Evolutionary conservation across 2,797 vertebrate genomes (phyloP).

Genomic region (Choloepus didactylus): DNA sequence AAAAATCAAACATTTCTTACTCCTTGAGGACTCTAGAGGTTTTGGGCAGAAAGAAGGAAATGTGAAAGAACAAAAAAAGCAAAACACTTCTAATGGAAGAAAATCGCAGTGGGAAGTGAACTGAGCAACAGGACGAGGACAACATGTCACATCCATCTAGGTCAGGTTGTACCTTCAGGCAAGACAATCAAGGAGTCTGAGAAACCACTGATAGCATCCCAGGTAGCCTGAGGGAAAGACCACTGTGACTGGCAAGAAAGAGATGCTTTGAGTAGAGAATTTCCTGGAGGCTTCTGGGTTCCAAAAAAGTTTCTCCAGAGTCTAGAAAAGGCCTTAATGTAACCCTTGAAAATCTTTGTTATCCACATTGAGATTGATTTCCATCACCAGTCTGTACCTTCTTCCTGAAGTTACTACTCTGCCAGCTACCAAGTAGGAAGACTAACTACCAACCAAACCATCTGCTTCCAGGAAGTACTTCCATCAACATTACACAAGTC

Average conservation of each 20-base stretch:
- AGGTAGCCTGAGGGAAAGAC: background rate
- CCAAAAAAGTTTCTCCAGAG: background rate
- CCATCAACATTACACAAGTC: background rate
- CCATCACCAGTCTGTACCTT: background rate
- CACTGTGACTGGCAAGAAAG: background rate
- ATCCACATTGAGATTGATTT: background rate
- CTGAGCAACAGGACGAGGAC: constrained; percentile 29
- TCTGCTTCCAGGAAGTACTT: background rate
- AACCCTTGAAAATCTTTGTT: background rate
- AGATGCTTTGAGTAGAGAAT: constrained; percentile 30
- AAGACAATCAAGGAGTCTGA: constrained; percentile 29
- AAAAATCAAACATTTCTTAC: constrained; percentile 35
- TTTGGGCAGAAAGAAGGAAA: constrained; percentile 49
- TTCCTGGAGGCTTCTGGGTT: background rate
- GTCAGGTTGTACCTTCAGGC: background rate
- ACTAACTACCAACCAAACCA: background rate
- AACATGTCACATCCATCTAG: background rate
- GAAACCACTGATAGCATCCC: background rate
- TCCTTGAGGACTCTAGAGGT: background rate
- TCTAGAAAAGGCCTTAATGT: background rate
- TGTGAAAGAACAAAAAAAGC: constrained; percentile 23
- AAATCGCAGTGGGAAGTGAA: constrained; percentile 57
- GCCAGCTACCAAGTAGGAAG: background rate
- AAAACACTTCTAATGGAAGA: background rate
- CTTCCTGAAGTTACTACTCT: background rate